These are phyloP conservation scores for Pipa parva DNA, from an alignment of 2,113 vertebrate genomes.

Conservation along the genomic window DNA sequence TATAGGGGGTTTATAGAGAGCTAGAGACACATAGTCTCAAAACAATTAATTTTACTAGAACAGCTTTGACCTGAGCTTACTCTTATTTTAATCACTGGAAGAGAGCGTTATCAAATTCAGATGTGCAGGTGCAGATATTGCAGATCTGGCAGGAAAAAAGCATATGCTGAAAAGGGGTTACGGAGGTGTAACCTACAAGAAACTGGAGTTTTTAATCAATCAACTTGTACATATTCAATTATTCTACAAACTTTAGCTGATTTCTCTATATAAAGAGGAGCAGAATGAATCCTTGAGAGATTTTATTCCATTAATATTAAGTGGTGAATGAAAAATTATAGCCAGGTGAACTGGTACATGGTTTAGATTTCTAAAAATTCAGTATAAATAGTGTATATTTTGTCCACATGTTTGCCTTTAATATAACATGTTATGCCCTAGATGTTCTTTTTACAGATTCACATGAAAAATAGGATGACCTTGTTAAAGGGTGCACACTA, in stretches of 20 bases:
- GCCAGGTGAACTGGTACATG: conserved; percentile 3
- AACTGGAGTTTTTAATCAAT: conserved; percentile 30
- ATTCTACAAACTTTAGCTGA: too few relatives aligned
- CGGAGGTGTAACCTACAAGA: conserved; percentile 2
- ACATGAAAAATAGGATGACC: too few relatives aligned
- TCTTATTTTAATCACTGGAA: conserved; percentile 52
- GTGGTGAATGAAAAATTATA: conserved; percentile 20
- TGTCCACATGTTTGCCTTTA: too few relatives aligned
- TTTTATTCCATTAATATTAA: conserved; percentile 1
- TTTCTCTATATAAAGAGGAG: not conserved
- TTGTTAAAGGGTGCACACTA: too few relatives aligned
- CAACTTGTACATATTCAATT: too few relatives aligned
- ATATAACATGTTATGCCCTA: too few relatives aligned
- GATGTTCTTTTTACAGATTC: too few relatives aligned
- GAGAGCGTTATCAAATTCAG: conserved; percentile 58
- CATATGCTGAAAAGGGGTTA: conserved; percentile 13
- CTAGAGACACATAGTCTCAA: conserved; percentile 51
- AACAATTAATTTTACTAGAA: conserved; percentile 58
- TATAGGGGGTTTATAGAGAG: conserved; percentile 51
- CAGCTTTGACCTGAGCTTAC: conserved; percentile 52
- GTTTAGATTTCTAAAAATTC: conserved; percentile 11
- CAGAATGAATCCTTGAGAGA: conserved; percentile 15
- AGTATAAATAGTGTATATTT: too few relatives aligned
- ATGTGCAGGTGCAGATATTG: conserved; percentile 49
- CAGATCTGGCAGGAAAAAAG: conserved; percentile 39